Conservation (phyloP, 2,797 vertebrate species). For the Syngnathus rostellatus region DNA sequence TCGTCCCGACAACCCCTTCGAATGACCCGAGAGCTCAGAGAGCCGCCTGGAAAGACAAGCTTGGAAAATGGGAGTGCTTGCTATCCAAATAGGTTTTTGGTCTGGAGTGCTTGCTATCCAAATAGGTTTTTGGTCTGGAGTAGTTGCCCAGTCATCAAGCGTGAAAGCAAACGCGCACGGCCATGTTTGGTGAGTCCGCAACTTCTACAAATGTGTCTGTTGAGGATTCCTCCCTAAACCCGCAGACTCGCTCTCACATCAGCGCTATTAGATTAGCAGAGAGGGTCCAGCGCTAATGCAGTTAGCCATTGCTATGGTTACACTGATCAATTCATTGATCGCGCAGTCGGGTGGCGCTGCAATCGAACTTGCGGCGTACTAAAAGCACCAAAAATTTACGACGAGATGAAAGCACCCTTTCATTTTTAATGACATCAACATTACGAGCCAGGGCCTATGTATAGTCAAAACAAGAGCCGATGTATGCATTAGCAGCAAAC, state of each 20-base stretch:
- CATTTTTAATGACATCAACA: not conserved
- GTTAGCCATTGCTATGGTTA: constrained; percentile 36
- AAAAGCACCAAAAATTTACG: not conserved
- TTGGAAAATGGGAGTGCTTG: not conserved
- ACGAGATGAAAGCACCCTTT: not conserved
- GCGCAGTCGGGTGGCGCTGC: too few relatives aligned
- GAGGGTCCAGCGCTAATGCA: constrained; percentile 34
- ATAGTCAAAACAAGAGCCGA: not conserved
- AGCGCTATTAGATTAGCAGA: constrained; percentile 30
- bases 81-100: not conserved
- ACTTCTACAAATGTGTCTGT: not conserved
- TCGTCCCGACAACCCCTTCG: too few relatives aligned
- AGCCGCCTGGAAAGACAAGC: not conserved
- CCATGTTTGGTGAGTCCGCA: not conserved
- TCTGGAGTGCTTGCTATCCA: not conserved
- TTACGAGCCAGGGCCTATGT: not conserved
- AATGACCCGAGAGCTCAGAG: too few relatives aligned
- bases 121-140: not conserved
- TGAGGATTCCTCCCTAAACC: not conserved
- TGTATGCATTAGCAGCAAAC: not conserved
- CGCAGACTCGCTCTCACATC: not conserved
- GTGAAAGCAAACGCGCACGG: not conserved
- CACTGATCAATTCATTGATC: constrained; percentile 23
- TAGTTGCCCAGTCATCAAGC: not conserved
- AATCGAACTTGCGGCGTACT: not conserved